Percentiles rank a stretch among this genome's conserved stretches.
phyloP scores from a whole-genome alignment of 2,888 invertebrate genomes.

The Chirona hameri region DNA sequence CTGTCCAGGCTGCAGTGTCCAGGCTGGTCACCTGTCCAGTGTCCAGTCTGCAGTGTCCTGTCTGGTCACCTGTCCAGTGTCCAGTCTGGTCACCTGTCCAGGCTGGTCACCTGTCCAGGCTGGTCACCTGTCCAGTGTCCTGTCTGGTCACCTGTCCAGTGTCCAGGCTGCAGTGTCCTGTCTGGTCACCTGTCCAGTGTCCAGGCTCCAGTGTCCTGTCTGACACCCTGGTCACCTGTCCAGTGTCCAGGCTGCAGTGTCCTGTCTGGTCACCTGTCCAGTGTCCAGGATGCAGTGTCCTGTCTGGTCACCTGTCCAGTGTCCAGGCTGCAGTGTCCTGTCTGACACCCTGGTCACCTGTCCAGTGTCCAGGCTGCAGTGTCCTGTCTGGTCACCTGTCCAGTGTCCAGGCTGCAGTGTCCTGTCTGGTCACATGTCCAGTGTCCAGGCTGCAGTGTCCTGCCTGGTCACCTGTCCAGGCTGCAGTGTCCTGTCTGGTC shows the following conservation, averaged over 20 bases:
- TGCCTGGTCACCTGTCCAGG: background rate
- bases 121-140: too few species aligned
- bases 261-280: background rate
- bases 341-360: too few species aligned
- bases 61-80: background rate
- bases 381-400: background rate
- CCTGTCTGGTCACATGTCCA: background rate
- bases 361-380: too few species aligned
- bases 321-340: slow-evolving; percentile 28
- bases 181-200: too few species aligned
- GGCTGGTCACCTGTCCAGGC: background rate
- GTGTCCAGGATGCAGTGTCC: too few species aligned
- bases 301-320: background rate
- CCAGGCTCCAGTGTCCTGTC: background rate
- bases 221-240: background rate
- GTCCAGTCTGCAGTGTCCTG: too few species aligned
- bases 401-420: slow-evolving; percentile 25
- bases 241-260: slow-evolving; percentile 25
- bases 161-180: slow-evolving; percentile 28
- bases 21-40: too few species aligned
- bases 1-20: slow-evolving; percentile 24
- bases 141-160: background rate
- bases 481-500: slow-evolving; percentile 13
- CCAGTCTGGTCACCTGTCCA: background rate
- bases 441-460: too few species aligned